phyloP scores from a whole-genome alignment of 1,140 invertebrate genomes.

The Physella acuta region DNA sequence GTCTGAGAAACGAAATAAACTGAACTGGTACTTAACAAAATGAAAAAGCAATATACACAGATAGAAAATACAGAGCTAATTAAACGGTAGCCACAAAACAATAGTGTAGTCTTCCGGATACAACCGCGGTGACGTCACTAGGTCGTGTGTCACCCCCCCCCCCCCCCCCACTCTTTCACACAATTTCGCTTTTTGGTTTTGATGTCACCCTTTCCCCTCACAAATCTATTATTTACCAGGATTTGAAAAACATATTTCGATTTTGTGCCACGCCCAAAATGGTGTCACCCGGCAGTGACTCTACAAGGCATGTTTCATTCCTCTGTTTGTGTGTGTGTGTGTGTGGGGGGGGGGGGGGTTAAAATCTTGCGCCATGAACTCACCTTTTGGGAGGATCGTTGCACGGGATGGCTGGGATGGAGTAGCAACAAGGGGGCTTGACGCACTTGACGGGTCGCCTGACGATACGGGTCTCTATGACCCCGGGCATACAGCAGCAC shows the following conservation, averaged over 20 bases:
- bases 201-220: background rate
- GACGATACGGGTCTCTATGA: conserved; percentile 10
- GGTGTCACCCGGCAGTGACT: too few species aligned
- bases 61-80: background rate
- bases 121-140: background rate
- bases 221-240: background rate
- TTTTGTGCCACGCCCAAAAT: too few species aligned
- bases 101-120: background rate
- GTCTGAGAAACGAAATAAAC: background rate
- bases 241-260: too few species aligned
- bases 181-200: background rate
- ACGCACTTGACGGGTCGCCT: background rate
- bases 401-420: conserved; percentile 14
- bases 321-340: too few species aligned
- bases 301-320: too few species aligned
- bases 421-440: conserved; percentile 1
- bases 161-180: background rate
- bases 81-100: background rate
- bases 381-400: conserved; percentile 7
- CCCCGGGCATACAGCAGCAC: background rate
- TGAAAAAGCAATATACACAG: background rate
- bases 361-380: background rate
- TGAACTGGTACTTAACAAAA: background rate
- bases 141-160: background rate
- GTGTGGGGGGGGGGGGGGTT: too few species aligned